Base-by-base conservation (phyloP, 2,888 invertebrate species). In the Synergus itoensis region DNA sequence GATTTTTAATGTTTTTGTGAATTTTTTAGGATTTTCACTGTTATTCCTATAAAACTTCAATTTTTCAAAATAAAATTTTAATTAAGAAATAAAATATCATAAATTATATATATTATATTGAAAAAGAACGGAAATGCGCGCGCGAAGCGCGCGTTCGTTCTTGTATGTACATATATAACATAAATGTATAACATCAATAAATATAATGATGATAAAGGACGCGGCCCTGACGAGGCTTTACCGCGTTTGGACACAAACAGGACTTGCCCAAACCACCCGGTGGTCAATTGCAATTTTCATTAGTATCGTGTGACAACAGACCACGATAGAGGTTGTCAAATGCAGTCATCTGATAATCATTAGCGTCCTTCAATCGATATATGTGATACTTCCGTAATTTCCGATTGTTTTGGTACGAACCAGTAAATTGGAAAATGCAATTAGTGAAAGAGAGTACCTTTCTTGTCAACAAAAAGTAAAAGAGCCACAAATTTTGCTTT, bases 271-370 rank as follows among this genome's bases (percentile, higher is more conserved):
- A 73, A 73, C 73, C 73, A 73, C 73, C 53, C 53, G 36, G 53
- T 73, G 73, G 73, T 73, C 73, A 73, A 53, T 53, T 53, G 73
- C 73, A 73, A 73, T 73, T 73, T 73, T 73, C 73, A 73, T 73
- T 73, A 73, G 73, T 73, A 73, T 73, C 53, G 73, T 73, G 73
- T 73, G 73, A 73, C 73, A 69, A 43, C 45, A 69, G 28, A 21
- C 45, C 69, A 53, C n/a, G 73, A 48, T 73, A 36, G 53, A 36
- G 48, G 53, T 53, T 73, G 73, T 73, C 73, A 73, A 73, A 73
- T 73, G 73, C 73, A 73, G 73, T 73, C 73, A 73, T 73, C 36
- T 73, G 48, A n/a, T 53, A 53, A 73, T 28, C 73, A 73, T 53
- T 53, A 45, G 16, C 45, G 69, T 36, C 48, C 8, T 48, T 53